A percentile compares a stretch with the other conserved stretches of the same genome.
phyloP scores from a whole-genome alignment of 30 jellyfish, hydroid and myxozoan species.

The Pelagia noctiluca region DNA sequence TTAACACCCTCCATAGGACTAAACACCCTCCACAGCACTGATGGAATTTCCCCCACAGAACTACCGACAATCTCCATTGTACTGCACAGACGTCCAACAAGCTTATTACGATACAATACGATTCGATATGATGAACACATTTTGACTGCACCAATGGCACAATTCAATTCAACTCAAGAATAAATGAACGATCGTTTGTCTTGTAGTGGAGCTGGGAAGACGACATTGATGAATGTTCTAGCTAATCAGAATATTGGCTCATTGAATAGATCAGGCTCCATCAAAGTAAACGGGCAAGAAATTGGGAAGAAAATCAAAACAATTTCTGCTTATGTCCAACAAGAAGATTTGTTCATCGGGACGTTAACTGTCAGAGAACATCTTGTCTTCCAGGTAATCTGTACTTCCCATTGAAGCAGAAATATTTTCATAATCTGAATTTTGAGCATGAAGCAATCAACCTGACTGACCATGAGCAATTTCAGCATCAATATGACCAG shows the following conservation, averaged over 20 bases:
- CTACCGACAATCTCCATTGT: too few species aligned
- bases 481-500: too few species aligned
- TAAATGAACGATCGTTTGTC: not conserved
- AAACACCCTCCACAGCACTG: too few species aligned
- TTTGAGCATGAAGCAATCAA: too few species aligned
- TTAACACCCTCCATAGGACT: too few species aligned
- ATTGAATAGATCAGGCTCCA: slow-evolving; percentile 67
- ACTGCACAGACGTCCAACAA: too few species aligned
- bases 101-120: not conserved
- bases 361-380: slow-evolving; percentile 97
- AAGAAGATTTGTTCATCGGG: slow-evolving; percentile 94
- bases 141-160: not conserved
- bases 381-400: slow-evolving; percentile 83
- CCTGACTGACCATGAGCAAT: too few species aligned
- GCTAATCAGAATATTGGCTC: slow-evolving; percentile 78
- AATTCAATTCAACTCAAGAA: not conserved
- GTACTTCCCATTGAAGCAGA: too few species aligned
- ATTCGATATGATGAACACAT: not conserved
- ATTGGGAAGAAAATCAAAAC: slow-evolving; percentile 75
- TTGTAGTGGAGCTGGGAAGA: slow-evolving; percentile 98
- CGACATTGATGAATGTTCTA: slow-evolving; percentile 84
- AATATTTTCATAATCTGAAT: too few species aligned
- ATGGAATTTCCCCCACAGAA: too few species aligned
- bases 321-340: slow-evolving; percentile 93
- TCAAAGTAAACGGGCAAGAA: slow-evolving; percentile 75